Percentiles rank a stretch among this genome's conserved stretches.
phyloP scores from a whole-genome alignment of 2,113 vertebrate species.

The Mormyrus lacerda region DNA sequence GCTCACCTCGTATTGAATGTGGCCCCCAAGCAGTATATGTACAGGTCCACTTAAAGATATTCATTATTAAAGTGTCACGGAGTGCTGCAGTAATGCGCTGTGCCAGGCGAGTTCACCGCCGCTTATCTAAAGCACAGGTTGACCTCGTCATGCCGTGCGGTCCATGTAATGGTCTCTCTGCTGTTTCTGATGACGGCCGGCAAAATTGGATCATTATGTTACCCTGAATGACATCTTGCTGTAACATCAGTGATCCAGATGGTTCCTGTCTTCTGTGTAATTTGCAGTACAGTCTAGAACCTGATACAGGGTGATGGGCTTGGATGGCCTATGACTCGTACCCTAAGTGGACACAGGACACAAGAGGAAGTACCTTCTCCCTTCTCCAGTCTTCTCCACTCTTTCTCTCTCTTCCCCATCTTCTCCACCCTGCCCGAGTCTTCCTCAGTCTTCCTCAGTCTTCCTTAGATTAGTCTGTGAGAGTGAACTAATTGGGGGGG shows the following conservation, averaged over 20 bases:
- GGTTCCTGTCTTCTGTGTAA: not conserved
- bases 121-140: not conserved
- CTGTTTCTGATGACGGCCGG: not conserved
- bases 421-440: not conserved
- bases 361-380: not conserved
- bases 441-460: not conserved
- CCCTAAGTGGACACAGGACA: not conserved
- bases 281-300: not conserved
- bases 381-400: not conserved
- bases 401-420: not conserved
- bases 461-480: not conserved
- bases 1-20: not conserved
- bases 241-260: not conserved
- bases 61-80: not conserved
- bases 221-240: not conserved
- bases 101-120: not conserved
- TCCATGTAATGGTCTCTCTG: not conserved
- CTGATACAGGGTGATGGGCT: not conserved
- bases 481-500: not conserved
- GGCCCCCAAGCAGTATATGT: not conserved
- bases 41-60: not conserved
- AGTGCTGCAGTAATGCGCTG: not conserved
- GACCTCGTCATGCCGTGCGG: not conserved
- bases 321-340: not conserved
- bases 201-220: not conserved